Conservation (phyloP, 2,888 invertebrate species). For the Drosophila peninsularis region DNA sequence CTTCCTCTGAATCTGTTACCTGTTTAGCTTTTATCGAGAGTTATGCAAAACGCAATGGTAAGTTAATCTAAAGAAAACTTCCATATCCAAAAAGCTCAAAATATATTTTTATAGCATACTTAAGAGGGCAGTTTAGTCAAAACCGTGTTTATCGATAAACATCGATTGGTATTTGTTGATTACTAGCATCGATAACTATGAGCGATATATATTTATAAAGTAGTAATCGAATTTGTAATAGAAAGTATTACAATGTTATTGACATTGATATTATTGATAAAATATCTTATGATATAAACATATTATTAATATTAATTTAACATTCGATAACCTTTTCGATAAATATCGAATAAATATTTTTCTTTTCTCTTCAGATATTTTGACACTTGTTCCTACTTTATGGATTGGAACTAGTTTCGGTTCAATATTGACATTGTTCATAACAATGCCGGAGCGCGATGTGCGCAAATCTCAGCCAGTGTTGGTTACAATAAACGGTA, state of each 20-base stretch:
- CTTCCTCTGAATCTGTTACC: constrained; percentile 97
- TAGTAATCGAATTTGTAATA: neutral
- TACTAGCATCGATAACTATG: too few relatives aligned
- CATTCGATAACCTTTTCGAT: neutral
- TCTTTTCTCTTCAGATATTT: constrained; percentile 88
- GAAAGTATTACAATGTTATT: too few relatives aligned
- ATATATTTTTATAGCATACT: constrained; percentile 10
- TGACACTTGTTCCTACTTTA: constrained; percentile 93
- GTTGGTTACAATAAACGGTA: constrained; percentile 94
- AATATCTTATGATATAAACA: too few relatives aligned
- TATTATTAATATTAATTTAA: too few relatives aligned
- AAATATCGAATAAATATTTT: neutral
- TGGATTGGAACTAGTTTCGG: constrained; percentile 99
- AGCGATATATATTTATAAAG: neutral
- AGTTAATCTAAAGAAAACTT: constrained; percentile 66
- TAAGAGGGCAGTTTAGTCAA: too few relatives aligned
- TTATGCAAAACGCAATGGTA: constrained; percentile 97
- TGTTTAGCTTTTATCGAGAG: constrained; percentile 98
- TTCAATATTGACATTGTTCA: constrained; percentile 96
- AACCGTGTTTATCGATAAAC: neutral
- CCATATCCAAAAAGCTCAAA: too few relatives aligned
- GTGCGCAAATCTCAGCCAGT: constrained; percentile 93
- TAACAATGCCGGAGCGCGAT: constrained; percentile 93
- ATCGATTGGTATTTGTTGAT: neutral
- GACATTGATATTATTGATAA: too few relatives aligned